These are phyloP conservation scores for Chaetodon auriga DNA, from an alignment of 2,113 vertebrate species.

Conservation along the genomic window DNA sequence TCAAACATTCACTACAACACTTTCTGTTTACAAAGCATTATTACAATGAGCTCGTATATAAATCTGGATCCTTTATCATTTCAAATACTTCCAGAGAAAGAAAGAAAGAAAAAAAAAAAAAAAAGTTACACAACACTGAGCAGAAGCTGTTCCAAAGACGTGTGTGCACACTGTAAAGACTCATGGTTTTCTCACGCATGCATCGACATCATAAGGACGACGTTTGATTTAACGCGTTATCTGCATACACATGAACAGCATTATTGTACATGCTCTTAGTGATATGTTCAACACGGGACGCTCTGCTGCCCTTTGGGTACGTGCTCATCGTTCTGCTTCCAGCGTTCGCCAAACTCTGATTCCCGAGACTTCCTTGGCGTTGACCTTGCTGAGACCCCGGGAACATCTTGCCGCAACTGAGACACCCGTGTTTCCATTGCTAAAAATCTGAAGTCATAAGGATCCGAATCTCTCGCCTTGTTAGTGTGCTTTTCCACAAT, in stretches of 20 bases:
- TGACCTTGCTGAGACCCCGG: constrained; percentile 3
- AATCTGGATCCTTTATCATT: constrained; percentile 69
- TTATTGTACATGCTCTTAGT: constrained; percentile 63
- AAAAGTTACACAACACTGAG: constrained; percentile 63
- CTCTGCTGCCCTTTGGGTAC: constrained; percentile 24
- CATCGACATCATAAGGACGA: constrained; percentile 46
- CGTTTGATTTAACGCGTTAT: constrained; percentile 25
- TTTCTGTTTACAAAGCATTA: constrained; percentile 77
- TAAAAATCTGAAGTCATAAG: not conserved
- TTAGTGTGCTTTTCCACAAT: constrained; percentile 45
- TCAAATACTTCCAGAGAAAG: constrained; percentile 66
- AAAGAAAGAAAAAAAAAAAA: constrained; percentile 46
- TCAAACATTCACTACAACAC: constrained; percentile 75
- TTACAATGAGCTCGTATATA: constrained; percentile 73
- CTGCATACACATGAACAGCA: constrained; percentile 47
- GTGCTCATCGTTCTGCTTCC: constrained; percentile 27
- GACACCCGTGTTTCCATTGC: not conserved
- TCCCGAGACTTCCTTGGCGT: constrained; percentile 22
- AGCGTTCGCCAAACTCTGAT: constrained; percentile 11
- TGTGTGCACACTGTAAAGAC: constrained; percentile 36
- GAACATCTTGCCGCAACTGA: constrained; percentile 8
- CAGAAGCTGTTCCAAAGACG: constrained; percentile 60
- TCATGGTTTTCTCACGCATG: constrained; percentile 61
- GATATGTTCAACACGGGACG: constrained; percentile 32
- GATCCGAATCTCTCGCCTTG: constrained; percentile 7